These are phyloP conservation scores for Phymastichus coffea DNA, from an alignment of 1,140 invertebrate species.

Conservation along the genomic window DNA sequence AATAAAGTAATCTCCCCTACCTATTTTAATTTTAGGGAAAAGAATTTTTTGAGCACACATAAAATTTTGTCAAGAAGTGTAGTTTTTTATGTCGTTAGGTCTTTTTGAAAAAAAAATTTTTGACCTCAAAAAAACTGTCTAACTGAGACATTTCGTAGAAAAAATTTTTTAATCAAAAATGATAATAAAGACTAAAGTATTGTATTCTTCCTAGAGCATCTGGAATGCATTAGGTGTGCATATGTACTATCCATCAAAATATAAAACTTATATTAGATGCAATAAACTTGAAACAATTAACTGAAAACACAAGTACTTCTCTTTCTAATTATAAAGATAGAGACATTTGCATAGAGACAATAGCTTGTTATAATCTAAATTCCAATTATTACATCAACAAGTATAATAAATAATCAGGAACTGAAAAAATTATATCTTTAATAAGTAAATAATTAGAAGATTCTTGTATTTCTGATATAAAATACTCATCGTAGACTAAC, in stretches of 20 bases:
- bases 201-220: conserved; percentile 11
- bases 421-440: neutral
- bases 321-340: conserved; percentile 20
- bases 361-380: neutral
- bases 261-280: conserved; percentile 17
- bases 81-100: too few relatives aligned
- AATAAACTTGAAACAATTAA: conserved; percentile 1
- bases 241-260: conserved; percentile 17
- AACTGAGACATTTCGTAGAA: too few relatives aligned
- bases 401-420: neutral
- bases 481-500: neutral
- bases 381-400: neutral
- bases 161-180: too few relatives aligned
- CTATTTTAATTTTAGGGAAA: too few relatives aligned
- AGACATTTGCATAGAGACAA: conserved; percentile 6
- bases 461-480: neutral
- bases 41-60: too few relatives aligned
- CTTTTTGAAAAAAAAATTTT: too few relatives aligned
- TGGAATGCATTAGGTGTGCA: conserved; percentile 1
- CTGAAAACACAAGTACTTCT: conserved; percentile 5
- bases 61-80: too few relatives aligned
- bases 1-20: too few relatives aligned
- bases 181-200: conserved; percentile 9
- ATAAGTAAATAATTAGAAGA: neutral
- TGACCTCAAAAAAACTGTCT: too few relatives aligned